Percentiles rank a stretch among this genome's conserved stretches.
Evolutionary conservation across 2,797 vertebrate species (phyloP).

Genomic region (Hoplostethus mediterraneus): DNA sequence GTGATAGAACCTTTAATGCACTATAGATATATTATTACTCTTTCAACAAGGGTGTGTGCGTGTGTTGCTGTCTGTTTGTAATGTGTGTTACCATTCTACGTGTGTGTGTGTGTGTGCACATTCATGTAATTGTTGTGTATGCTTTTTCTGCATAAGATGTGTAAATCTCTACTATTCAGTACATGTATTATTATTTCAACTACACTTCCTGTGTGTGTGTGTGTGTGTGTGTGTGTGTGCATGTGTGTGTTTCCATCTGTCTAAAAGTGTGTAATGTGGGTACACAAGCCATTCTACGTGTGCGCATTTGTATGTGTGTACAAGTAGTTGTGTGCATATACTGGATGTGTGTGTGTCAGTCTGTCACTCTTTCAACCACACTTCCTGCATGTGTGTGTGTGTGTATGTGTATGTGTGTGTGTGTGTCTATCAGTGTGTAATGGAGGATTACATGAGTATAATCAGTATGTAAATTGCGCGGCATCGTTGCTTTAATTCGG

Average conservation of each 20-base stretch:
- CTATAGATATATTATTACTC: too few species aligned
- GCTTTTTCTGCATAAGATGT: not conserved
- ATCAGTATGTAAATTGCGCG: not conserved
- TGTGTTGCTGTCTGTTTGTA: not conserved
- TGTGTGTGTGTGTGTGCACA: not conserved
- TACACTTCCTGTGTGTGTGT: too few species aligned
- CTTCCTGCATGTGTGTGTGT: too few species aligned
- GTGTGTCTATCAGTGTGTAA: not conserved
- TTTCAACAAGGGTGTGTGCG: not conserved
- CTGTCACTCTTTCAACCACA: too few species aligned
- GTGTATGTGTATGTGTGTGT: too few species aligned
- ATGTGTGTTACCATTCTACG: not conserved
- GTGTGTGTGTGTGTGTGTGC: too few species aligned
- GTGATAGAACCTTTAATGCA: not conserved
- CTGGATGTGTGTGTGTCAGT: too few species aligned
- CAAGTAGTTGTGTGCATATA: not conserved
- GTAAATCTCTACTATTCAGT: not conserved
- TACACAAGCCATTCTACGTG: not conserved
- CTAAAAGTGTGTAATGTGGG: not conserved
- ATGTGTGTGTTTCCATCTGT: too few species aligned
- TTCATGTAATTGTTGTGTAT: not conserved
- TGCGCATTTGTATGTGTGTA: constrained; percentile 3
- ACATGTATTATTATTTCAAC: too few species aligned
- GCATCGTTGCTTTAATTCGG: too few species aligned
- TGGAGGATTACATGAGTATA: not conserved